A percentile compares a stretch with the other conserved stretches of the same genome.
Evolutionary conservation across 2,797 vertebrate species (phyloP).

Genomic region (Hemitrygon akajei): DNA sequence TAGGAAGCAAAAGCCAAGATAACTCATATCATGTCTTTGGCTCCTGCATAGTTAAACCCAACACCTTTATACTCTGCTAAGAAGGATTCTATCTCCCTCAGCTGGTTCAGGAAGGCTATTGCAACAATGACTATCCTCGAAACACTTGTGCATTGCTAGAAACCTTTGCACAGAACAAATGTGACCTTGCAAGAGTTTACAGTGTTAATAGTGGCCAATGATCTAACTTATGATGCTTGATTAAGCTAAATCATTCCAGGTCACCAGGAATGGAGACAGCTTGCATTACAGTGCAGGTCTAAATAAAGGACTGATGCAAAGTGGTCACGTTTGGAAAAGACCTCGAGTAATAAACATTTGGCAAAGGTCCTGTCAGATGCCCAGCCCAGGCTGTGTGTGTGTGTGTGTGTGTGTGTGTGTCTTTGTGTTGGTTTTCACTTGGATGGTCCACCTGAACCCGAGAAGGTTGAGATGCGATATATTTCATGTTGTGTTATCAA

Average conservation of each 20-base stretch:
- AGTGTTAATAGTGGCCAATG: neutral
- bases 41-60: neutral
- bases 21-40: neutral
- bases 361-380: neutral
- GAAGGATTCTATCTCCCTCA: neutral
- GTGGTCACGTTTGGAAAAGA: neutral
- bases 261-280: neutral
- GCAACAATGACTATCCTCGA: neutral
- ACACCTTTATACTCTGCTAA: neutral
- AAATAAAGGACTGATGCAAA: neutral
- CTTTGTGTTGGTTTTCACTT: no score
- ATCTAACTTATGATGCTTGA: neutral
- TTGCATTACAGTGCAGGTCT: neutral
- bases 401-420: neutral
- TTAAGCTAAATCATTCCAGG: neutral
- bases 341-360: neutral
- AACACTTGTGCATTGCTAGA: neutral
- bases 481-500: neutral
- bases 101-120: neutral
- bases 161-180: neutral
- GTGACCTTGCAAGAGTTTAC: neutral
- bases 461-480: neutral
- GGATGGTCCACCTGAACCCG: neutral
- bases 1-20: neutral
- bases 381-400: neutral